Evolutionary conservation across 1,140 invertebrate genomes (phyloP), one percentile per base, ranked within the genome.

Genomic region (Solen grandis): DNA sequence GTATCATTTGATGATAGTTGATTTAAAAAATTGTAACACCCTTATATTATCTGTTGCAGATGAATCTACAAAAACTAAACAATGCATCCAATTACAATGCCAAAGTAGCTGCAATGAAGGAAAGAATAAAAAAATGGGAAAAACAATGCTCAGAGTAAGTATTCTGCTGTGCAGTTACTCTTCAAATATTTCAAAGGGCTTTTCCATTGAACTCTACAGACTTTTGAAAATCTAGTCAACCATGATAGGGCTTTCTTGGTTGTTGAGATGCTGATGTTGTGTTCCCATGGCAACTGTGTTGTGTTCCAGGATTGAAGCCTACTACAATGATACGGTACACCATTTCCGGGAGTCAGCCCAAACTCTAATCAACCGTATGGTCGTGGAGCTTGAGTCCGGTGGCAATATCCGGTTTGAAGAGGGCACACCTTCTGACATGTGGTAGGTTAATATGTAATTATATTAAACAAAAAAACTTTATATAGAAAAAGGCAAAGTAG

Each of bases 341-440:
- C 62, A 80, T 57, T 76, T 80, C 79, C 55, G 74, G 76, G 35
- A 82, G 41, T 78, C 82, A 63, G 83, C 84, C 31, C 86, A 90
- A 46, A 81, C 79, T 31, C 50, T 88, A 46, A 77, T 90, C 14
- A 86, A 85, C 55, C 78, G 90, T 54, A 85, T 92, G 79, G 50
- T 88, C 25, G 81, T 89, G 60, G 91, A 92, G 75, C 83, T 92
- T 22, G 90, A 92, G 52, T 92, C 89, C 41, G 91, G 91, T 3
- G 91, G 91, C 25, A 92, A 92, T 88, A 87, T 92, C n/a, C 65
- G 90, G 60, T 92, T 91, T 89, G 91, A 92, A 59, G 89, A 91
- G 73, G 91, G 91, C 0, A 78, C 84, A 38, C 66, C 86, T 2
- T 83, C 84, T 50, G 90, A 91, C 84, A 62, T 87, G 13, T 92